Percentiles rank a stretch among this genome's conserved stretches.
Evolutionary conservation across 35 echinoderm and acorn worm species (phyloP).

Genomic region (Apostichopus californicus): DNA sequence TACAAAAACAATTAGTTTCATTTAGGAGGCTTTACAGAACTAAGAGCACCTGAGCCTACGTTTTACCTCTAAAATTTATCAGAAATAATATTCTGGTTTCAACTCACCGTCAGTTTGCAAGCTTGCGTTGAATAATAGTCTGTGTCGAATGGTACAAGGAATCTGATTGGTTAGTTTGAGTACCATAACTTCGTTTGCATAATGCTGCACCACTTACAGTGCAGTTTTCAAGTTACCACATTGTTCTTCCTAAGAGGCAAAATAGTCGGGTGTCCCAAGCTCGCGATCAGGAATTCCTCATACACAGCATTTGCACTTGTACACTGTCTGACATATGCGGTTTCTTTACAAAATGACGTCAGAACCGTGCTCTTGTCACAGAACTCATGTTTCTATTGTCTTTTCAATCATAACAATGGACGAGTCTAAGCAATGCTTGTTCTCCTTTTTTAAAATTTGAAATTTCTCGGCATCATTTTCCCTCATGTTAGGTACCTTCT

Average conservation of each 20-base stretch:
- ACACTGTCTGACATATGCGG: not conserved
- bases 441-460: too few species aligned
- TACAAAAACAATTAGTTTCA: constrained; percentile 19
- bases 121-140: constrained; percentile 95
- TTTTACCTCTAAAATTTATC: constrained; percentile 99
- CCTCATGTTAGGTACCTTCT: too few species aligned
- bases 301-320: not conserved
- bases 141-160: constrained; percentile 73
- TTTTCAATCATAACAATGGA: too few species aligned
- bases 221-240: not conserved
- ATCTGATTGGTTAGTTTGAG: constrained; percentile 72
- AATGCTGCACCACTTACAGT: constrained; percentile 15
- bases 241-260: constrained; percentile 33
- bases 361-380: not conserved
- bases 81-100: constrained; percentile 99
- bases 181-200: constrained; percentile 4
- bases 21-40: constrained; percentile 27
- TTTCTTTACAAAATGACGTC: not conserved
- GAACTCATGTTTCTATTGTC: too few species aligned
- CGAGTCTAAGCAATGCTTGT: too few species aligned
- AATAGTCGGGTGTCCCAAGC: constrained; percentile 68
- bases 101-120: constrained; percentile 99
- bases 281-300: constrained; percentile 59
- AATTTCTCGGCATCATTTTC: too few species aligned
- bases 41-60: constrained; percentile 70